Conservation (phyloP, 1,140 invertebrate genomes). For the Caerostris extrusa region DNA sequence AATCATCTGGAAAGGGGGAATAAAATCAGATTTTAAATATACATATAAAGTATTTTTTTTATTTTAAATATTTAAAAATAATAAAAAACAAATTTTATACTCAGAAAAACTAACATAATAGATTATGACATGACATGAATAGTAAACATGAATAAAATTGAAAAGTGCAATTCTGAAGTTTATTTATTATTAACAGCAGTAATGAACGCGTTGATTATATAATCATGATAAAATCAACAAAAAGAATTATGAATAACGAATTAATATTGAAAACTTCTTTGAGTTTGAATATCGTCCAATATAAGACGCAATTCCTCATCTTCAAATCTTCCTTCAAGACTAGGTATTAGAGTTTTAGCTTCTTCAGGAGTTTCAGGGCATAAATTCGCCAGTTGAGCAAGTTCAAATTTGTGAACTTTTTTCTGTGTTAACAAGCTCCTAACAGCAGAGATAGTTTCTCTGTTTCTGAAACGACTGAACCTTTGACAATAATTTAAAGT, state of each 20-base stretch:
- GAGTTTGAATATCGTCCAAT: conserved; percentile 98
- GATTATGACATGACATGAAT: too few relatives aligned
- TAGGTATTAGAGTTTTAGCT: conserved; percentile 97
- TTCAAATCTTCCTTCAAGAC: conserved; percentile 95
- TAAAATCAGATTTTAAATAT: too few relatives aligned
- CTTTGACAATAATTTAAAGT: conserved; percentile 97
- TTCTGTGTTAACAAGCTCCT: conserved; percentile 96
- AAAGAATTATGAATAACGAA: not conserved
- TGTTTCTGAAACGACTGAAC: conserved; percentile 97
- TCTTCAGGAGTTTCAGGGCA: conserved; percentile 99
- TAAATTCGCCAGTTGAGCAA: conserved; percentile 97
- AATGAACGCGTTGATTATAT: too few relatives aligned
- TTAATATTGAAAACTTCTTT: conserved; percentile 95
- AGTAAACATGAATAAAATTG: too few relatives aligned
- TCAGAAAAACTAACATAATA: too few relatives aligned
- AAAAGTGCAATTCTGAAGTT: too few relatives aligned
- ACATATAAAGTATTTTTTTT: too few relatives aligned
- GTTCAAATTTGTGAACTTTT: conserved; percentile 98
- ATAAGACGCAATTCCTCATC: conserved; percentile 97
- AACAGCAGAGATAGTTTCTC: conserved; percentile 97
- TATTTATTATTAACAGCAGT: too few relatives aligned
- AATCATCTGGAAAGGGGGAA: too few relatives aligned
- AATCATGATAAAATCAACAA: too few relatives aligned
- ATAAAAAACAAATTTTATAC: too few relatives aligned
- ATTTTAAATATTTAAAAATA: too few relatives aligned